Evolutionary conservation across 2,888 invertebrate genomes (phyloP).

Genomic region (Aphodius sticticus): DNA sequence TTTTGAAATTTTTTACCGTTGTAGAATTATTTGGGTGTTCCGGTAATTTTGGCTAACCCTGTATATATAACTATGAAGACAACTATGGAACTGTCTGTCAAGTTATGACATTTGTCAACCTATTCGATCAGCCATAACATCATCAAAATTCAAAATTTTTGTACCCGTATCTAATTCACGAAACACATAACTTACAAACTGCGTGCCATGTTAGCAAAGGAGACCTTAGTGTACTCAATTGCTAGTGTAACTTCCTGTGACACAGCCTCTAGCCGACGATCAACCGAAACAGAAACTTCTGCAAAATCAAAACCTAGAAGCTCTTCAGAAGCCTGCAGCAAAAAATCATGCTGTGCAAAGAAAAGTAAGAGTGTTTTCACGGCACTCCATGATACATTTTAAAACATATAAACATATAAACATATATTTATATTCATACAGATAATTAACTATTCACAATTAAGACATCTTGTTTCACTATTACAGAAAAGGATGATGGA

Average conservation of each 20-base stretch:
- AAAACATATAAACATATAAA: too few species aligned
- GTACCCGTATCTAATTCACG: neutral
- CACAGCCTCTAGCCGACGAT: neutral
- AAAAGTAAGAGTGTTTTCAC: neutral
- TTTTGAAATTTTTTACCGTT: too few species aligned
- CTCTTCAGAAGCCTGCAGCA: neutral
- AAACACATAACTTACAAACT: slow-evolving; percentile 8
- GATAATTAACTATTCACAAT: neutral
- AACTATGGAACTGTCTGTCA: neutral
- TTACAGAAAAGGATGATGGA: slow-evolving; percentile 8
- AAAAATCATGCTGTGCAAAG: neutral
- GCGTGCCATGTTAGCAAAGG: slow-evolving; percentile 13
- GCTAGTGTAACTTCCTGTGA: slow-evolving; percentile 9
- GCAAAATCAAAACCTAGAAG: neutral
- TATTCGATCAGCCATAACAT: neutral
- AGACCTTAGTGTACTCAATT: slow-evolving; percentile 14
- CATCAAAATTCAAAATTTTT: neutral
- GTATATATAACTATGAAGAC: too few species aligned
- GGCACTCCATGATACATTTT: too few species aligned
- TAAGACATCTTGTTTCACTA: neutral
- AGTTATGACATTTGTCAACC: neutral
- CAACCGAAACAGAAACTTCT: neutral
- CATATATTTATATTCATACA: too few species aligned
- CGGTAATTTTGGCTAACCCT: too few species aligned
- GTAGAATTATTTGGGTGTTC: too few species aligned